Percentiles rank a stretch among this genome's conserved stretches.
These are phyloP conservation scores for Brachionichthys hirsutus DNA, from an alignment of 2,113 vertebrate genomes.

Conservation along the genomic window DNA sequence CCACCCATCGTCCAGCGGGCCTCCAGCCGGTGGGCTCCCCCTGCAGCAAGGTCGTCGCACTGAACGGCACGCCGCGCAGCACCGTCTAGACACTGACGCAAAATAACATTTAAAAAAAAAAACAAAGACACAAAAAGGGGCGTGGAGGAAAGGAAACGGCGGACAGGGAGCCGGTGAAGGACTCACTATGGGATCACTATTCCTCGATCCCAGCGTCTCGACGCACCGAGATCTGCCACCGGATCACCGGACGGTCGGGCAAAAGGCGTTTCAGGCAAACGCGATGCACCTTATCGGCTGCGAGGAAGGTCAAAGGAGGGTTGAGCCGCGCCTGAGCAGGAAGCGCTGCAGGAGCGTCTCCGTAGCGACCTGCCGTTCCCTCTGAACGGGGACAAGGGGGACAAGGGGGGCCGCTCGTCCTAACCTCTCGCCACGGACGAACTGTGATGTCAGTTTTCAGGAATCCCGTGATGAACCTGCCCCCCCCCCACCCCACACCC, in stretches of 20 bases:
- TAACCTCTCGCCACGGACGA: constrained; percentile 49
- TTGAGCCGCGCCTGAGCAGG: constrained; percentile 22
- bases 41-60: constrained; percentile 88
- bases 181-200: constrained; percentile 60
- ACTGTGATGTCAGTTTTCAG: constrained; percentile 47
- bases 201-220: constrained; percentile 55
- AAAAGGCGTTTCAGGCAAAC: constrained; percentile 52
- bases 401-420: constrained; percentile 21
- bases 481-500: not conserved
- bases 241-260: constrained; percentile 35
- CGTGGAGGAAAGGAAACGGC: constrained; percentile 28
- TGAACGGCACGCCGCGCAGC: constrained; percentile 93
- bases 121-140: constrained; percentile 33
- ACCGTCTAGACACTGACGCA: constrained; percentile 81
- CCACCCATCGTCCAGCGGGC: constrained; percentile 81
- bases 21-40: constrained; percentile 82
- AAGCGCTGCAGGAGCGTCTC: constrained; percentile 20
- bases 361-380: constrained; percentile 53
- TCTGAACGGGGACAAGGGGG: constrained; percentile 29
- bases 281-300: constrained; percentile 28
- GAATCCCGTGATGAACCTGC: constrained; percentile 29
- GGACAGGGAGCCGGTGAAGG: constrained; percentile 56
- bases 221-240: constrained; percentile 40
- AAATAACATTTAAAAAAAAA: constrained; percentile 26
- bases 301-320: constrained; percentile 29